Base-by-base conservation (phyloP, 1,140 invertebrate species). In the Bombyx mandarina region DNA sequence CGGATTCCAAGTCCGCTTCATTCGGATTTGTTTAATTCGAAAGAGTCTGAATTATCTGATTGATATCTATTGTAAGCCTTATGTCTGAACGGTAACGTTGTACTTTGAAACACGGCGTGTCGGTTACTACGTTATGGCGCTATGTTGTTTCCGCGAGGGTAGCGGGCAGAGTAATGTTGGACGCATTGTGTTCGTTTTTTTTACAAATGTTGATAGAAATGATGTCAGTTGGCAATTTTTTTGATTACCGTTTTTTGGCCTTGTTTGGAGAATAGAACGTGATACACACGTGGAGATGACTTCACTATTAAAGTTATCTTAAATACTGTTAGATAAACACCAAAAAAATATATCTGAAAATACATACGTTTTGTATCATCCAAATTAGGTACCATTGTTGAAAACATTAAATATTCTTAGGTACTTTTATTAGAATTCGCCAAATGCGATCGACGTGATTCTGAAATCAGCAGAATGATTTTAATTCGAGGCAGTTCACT, bases 211-310 rank as follows among this genome's bases (percentile, higher is more conserved):
- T 70, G 75, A 77, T 82, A 84, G 79, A 87, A 87, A 83, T 75
- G 82, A 87, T 86, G 83, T 82, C 84, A 87, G 84, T 85, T 86
- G 80, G 83, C 80, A 82, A 84, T 85, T 85, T 84, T 87, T 87
- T 87, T 78, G 79, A 79, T 79, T 83, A 85, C 80, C 82, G 80
- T 84, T 86, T 86, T 83, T 82, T 83, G 77, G 80, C 83, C 83
- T 85, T 79, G 77, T 80, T 71, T 35, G 26, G 2, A 35, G 26
- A 35, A 35, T 35, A 35, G 26, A 35, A 35, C 26, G 4, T 35
- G 26, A 35, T 35, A 5, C 26, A 35, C 26, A 35, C 26, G 26
- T 35, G 26, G 26, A 18, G 12, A 35, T 35, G 26, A 35, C 26
- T 35, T 35, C 26, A 35, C 1, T 35, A 35, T 35, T 35, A 35